Conservation (phyloP, 2,797 vertebrate genomes). For the Danio aesculapii region DNA sequence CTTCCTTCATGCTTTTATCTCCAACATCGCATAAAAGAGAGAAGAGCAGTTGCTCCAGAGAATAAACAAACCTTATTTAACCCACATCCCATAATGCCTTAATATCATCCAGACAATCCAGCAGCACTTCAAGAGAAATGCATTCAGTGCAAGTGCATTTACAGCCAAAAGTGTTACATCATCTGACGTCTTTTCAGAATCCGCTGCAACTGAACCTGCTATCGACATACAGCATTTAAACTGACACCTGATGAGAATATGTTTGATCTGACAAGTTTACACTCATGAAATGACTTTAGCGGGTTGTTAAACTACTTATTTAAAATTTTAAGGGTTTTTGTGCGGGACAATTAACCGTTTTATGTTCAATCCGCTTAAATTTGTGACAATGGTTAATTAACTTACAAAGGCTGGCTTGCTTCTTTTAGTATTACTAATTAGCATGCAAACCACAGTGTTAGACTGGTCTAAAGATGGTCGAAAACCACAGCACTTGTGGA, state of each 20-base stretch:
- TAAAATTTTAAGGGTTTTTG: too few species aligned
- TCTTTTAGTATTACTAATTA: conserved; percentile 29
- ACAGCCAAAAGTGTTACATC: not conserved
- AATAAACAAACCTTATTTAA: conserved; percentile 38
- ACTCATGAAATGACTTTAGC: too few species aligned
- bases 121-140: not conserved
- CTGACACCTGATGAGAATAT: not conserved
- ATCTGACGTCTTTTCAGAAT: not conserved
- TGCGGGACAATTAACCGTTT: too few species aligned
- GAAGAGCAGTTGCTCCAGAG: conserved; percentile 16
- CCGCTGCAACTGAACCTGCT: not conserved
- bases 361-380: too few species aligned
- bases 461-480: not conserved
- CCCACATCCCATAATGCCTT: conserved; percentile 24
- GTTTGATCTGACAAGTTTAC: conserved; percentile 5
- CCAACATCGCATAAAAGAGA: conserved; percentile 38
- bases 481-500: not conserved
- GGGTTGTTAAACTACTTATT: too few species aligned
- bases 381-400: too few species aligned
- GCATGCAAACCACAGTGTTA: conserved; percentile 19
- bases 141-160: conserved; percentile 7
- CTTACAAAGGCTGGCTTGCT: not conserved
- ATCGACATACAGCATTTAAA: not conserved
- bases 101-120: conserved; percentile 22
- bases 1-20: conserved; percentile 27